A percentile compares a stretch with the other conserved stretches of the same genome.
These are phyloP conservation scores for Dendrocincla tyrannina DNA, from an alignment of 2,797 vertebrate genomes.

Conservation along the genomic window DNA sequence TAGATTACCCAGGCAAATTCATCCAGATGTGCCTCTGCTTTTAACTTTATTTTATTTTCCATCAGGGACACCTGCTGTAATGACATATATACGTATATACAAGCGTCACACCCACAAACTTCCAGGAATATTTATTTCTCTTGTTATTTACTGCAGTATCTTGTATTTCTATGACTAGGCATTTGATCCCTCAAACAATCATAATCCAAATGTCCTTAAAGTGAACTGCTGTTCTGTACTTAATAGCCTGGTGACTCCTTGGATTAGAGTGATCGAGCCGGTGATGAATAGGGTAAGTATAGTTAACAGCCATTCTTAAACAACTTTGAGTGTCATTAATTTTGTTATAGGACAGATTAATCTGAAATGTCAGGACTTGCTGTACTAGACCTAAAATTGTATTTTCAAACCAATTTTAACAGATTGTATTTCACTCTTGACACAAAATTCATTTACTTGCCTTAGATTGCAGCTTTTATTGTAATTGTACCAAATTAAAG, in stretches of 20 bases:
- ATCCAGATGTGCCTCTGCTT: background rate
- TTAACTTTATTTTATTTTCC: background rate
- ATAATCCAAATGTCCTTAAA: conserved; percentile 54
- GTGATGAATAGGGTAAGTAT: conserved; percentile 76
- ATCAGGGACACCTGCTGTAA: background rate
- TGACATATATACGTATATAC: background rate
- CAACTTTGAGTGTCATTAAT: conserved; percentile 76
- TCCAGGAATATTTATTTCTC: background rate
- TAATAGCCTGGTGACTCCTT: conserved; percentile 68
- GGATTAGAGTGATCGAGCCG: conserved; percentile 64
- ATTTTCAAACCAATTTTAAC: conserved; percentile 78
- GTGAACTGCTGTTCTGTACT: conserved; percentile 48
- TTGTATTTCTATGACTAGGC: background rate
- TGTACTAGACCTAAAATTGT: conserved; percentile 77
- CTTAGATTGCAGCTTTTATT: conserved; percentile 69
- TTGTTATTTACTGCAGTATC: background rate
- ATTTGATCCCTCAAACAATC: conserved; percentile 42
- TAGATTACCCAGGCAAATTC: background rate
- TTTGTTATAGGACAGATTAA: conserved; percentile 76
- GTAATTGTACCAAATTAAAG: conserved; percentile 70
- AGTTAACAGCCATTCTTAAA: conserved; percentile 77
- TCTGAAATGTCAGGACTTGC: conserved; percentile 76
- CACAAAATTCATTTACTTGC: conserved; percentile 71
- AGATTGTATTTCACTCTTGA: conserved; percentile 78
- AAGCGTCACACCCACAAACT: background rate